phyloP scores from a whole-genome alignment of 2,888 invertebrate genomes.

The Dolichopus griseipennis region DNA sequence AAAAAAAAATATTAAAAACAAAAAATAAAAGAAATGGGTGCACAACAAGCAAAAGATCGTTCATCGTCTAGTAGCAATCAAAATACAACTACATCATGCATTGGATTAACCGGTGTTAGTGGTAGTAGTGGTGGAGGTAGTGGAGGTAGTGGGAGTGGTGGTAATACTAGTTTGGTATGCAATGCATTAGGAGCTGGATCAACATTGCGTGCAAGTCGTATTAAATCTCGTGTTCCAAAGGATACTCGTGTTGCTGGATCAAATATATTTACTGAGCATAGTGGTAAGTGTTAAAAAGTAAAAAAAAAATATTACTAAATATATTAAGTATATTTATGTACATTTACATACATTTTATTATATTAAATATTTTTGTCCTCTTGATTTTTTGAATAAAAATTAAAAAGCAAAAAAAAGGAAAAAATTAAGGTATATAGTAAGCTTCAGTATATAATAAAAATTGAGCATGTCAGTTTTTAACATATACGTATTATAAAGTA shows the following conservation, averaged over 20 bases:
- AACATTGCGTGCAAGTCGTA: conserved; percentile 64
- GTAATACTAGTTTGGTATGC: conserved; percentile 17
- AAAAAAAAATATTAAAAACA: background rate
- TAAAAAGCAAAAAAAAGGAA: too few relatives aligned
- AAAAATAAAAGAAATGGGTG: conserved; percentile 59
- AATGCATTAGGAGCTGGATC: conserved; percentile 42
- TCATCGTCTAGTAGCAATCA: conserved; percentile 44
- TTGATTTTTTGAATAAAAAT: too few relatives aligned
- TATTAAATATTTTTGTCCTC: too few relatives aligned
- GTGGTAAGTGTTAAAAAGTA: conserved; percentile 56
- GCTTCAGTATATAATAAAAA: too few relatives aligned
- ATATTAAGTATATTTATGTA: too few relatives aligned
- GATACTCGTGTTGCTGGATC: conserved; percentile 78
- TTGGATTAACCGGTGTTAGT: conserved; percentile 45
- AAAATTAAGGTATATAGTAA: too few relatives aligned
- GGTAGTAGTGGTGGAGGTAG: conserved; percentile 31
- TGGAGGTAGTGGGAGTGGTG: conserved; percentile 19
- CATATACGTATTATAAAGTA: too few relatives aligned
- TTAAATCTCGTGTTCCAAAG: conserved; percentile 60
- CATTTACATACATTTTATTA: too few relatives aligned
- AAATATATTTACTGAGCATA: conserved; percentile 91
- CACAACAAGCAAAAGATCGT: conserved; percentile 89
- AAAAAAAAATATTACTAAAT: too few relatives aligned
- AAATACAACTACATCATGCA: conserved; percentile 32
- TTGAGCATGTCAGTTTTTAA: too few relatives aligned